Conservation (phyloP, 2,113 vertebrate genomes). For the Callaeas wilsoni region DNA sequence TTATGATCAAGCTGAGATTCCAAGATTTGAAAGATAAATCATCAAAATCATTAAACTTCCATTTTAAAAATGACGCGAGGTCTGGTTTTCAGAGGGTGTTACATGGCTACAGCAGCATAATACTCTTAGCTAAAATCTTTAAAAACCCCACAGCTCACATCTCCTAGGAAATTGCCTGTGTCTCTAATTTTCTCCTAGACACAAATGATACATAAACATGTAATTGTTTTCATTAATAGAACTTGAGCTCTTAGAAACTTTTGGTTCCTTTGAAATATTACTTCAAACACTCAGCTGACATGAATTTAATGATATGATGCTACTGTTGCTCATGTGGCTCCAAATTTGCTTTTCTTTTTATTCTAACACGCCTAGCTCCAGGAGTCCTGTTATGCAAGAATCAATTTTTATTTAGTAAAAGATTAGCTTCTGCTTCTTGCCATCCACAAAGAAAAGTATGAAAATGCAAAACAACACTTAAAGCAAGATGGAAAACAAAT, state of each 20-base stretch:
- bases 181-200: neutral
- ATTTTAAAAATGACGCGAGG: neutral
- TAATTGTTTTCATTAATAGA: neutral
- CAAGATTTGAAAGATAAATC: neutral
- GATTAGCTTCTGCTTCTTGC: neutral
- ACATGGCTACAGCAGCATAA: neutral
- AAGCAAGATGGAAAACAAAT: neutral
- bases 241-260: neutral
- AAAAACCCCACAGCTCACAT: neutral
- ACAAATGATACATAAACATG: neutral
- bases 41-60: neutral
- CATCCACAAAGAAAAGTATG: neutral
- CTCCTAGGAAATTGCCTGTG: neutral
- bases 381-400: neutral
- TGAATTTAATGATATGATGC: neutral
- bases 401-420: slow-evolving; percentile 11
- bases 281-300: neutral
- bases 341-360: neutral
- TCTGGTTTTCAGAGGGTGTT: neutral
- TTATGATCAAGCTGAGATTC: neutral
- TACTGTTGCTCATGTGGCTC: neutral
- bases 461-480: neutral
- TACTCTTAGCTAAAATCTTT: neutral
- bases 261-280: neutral
- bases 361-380: neutral